Evolutionary conservation across 2,888 invertebrate genomes (phyloP).

Genomic region (Diloba caeruleocephala): DNA sequence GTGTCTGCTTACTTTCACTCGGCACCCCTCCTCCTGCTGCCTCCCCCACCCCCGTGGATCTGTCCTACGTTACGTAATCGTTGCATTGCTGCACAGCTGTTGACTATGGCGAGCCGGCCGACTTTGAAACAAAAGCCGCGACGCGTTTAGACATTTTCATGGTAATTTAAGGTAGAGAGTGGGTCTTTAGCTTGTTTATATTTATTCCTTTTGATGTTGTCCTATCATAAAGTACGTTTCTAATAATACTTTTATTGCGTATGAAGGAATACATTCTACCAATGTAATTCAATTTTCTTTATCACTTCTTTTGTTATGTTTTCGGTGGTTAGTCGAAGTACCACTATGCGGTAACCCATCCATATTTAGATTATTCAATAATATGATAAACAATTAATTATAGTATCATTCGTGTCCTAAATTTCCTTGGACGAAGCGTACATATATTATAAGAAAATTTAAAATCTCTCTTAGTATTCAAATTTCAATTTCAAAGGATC

Average conservation of each 20-base stretch:
- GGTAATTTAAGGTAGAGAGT: constrained; percentile 20
- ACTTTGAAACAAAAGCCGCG: constrained; percentile 32
- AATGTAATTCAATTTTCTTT: too few relatives aligned
- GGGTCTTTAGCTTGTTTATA: not conserved
- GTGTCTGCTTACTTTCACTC: constrained; percentile 52
- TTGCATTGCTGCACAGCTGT: constrained; percentile 47
- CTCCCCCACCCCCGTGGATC: constrained; percentile 12
- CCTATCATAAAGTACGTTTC: not conserved
- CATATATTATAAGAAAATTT: constrained; percentile 34
- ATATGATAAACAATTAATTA: too few relatives aligned
- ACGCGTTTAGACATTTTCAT: constrained; percentile 33
- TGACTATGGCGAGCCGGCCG: constrained; percentile 38
- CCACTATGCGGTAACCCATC: too few relatives aligned
- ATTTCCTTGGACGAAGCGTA: too few relatives aligned
- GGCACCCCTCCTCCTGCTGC: constrained; percentile 17
- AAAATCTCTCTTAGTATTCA: constrained; percentile 10
- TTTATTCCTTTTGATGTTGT: not conserved
- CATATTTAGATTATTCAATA: too few relatives aligned
- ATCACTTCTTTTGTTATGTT: too few relatives aligned
- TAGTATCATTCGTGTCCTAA: too few relatives aligned
- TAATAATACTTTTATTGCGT: too few relatives aligned
- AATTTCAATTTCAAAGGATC: constrained; percentile 20
- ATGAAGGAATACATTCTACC: too few relatives aligned
- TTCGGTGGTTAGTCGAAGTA: too few relatives aligned
- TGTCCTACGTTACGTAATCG: constrained; percentile 41